Base-by-base conservation (phyloP, 2,888 invertebrate species). In the Epinotia brunnichana region DNA sequence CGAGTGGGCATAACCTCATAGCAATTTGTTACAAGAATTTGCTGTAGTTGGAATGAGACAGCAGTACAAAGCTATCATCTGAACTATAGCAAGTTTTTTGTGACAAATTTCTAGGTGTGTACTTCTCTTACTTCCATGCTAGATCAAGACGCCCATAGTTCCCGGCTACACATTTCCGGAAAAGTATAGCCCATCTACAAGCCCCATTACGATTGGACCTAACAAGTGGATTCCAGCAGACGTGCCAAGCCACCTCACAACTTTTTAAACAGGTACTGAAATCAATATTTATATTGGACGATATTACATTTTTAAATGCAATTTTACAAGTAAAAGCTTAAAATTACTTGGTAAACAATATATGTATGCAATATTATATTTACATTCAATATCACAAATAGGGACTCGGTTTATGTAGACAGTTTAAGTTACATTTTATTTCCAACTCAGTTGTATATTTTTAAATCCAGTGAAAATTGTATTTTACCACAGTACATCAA, bases 221-320 rank as follows among this genome's bases (percentile, higher is more conserved):
- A 35, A 9, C 1, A 9, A 13, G 21, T 13, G 57, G 57, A 57
- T 57, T 57, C 29, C 21, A 54, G 9, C 44, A 69, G 59, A 73
- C 62, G n/a, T n/a, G n/a, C n/a, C n/a, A 17, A 66, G 61, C 66
- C 62, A 0, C 62, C 21, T 63, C 63, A 51, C 56, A 73, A 73
- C 48, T 69, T 44, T 41, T n/a, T 29, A 29, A 54, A 54, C 61
- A 72, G 67, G 73, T 66, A 70, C 59, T 10, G 3, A 73, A 72
- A 57, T 21, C 17, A 61, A 62, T 68, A 62, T n/a, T 68, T 44
- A 44, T 57, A 59, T 51, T 73, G 73, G 73, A 73, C 73, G 69
- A 69, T 53, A 73, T 73, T 68, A 73, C 73, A 73, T 73, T 69
- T 53, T 69, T 39, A 63, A 69, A 73, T 73, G 73, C 62, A 69